Base-by-base conservation (phyloP, 2,888 invertebrate species). In the Drosophila falleni region DNA sequence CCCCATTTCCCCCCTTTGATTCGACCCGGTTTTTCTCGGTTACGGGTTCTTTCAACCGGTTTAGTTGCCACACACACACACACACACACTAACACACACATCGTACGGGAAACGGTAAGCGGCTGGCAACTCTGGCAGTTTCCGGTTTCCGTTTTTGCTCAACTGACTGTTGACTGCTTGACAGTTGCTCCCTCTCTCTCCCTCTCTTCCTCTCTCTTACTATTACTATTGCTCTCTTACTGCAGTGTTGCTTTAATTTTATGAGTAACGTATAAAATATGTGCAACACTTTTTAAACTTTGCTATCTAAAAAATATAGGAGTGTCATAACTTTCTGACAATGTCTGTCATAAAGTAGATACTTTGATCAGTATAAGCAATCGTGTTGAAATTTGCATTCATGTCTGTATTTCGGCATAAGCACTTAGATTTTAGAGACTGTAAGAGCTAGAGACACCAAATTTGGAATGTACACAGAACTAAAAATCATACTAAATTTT, bases 101-200 rank as follows among this genome's bases (percentile, higher is more conserved):
- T 26, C 23, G 26, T 77, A 73, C 78, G 78, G 80, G 74, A 79
- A 80, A 80, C 80, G 78, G 78, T 73, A 78, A 74, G 72, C 80
- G 80, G 71, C 72, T 80, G 78, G 78, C 78, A 80, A 79, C 78
- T 80, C 80, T 79, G 81, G 73, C 78, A 73, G 81, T 77, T 64
- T 79, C 78, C 78, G 80, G 80, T 80, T 80, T 79, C 81, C 79
- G 78, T 60, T 80, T 80, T 71, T 50, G 75, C 47, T 74, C 64
- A 78, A 76, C 75, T 68, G 62, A 80, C 76, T 76, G 60, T 68
- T 68, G 60, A 64, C 80, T 64, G 63, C 53, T 73, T 77, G 77
- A 76, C 70, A 76, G 71, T 65, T 29, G n/a, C 37, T n/a, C 13
- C 15, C 44, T 31, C 47, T 35, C 41, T 11, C 19, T 8, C 42